phyloP scores from a whole-genome alignment of 2,113 vertebrate species.

The Sorex fumeus region DNA sequence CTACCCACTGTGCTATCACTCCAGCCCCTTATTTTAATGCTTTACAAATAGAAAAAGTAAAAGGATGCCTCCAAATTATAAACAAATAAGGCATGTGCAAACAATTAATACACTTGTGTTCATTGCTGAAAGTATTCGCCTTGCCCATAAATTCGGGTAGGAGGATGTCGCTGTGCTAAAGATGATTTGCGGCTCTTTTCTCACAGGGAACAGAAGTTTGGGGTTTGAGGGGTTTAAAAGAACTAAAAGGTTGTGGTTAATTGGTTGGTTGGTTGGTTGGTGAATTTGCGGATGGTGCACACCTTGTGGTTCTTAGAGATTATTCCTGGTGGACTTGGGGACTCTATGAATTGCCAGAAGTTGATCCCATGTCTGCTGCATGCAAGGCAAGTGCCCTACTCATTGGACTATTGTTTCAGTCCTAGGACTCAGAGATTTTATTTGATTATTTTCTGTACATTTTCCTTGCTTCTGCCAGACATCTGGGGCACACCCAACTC shows the following conservation, averaged over 20 bases:
- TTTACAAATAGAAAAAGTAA: background rate
- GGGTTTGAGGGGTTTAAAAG: background rate
- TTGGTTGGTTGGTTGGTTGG: too few species aligned
- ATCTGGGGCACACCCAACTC: background rate
- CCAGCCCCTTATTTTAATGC: constrained; percentile 22
- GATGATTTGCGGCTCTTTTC: background rate
- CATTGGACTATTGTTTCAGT: background rate
- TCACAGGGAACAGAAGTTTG: rapidly evolving
- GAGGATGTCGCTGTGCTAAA: rapidly evolving
- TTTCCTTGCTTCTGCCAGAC: constrained; percentile 43
- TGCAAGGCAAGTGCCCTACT: background rate
- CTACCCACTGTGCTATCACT: too few species aligned
- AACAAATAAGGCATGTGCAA: background rate
- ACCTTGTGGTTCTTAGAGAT: too few species aligned
- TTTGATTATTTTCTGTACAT: background rate
- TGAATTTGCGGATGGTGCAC: too few species aligned
- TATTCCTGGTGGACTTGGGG: too few species aligned
- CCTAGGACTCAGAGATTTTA: background rate
- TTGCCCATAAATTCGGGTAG: background rate
- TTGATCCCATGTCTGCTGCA: background rate
- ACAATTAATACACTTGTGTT: rapidly evolving
- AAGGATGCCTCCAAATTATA: background rate
- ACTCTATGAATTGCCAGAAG: too few species aligned
- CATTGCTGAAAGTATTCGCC: rapidly evolving
- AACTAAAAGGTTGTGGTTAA: too few species aligned